phyloP scores from a whole-genome alignment of 2,888 invertebrate species.

The Caenorhabditis sinica region DNA sequence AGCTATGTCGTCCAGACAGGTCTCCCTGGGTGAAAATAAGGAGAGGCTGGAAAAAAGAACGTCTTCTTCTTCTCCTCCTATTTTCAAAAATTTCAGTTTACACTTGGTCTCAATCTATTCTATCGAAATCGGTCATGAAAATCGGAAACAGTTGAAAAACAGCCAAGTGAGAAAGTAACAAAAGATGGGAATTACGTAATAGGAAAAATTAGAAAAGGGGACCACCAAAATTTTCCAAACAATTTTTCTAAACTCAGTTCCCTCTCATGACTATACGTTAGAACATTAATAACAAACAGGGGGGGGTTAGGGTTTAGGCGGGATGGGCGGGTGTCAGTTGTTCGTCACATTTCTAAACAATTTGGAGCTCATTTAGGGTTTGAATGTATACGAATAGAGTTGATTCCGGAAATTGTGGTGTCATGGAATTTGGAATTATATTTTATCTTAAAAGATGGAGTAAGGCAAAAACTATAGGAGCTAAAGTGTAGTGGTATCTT shows the following conservation, averaged over 20 bases:
- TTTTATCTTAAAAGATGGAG: too few relatives aligned
- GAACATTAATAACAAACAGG: constrained; percentile 2
- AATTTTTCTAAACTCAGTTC: constrained; percentile 3
- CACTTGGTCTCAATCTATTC: constrained; percentile 21
- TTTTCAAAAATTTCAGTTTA: constrained; percentile 25
- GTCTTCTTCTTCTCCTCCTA: not conserved
- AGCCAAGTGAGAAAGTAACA: not conserved
- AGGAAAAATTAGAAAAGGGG: not conserved
- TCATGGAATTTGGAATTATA: too few relatives aligned
- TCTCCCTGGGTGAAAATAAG: constrained; percentile 1
- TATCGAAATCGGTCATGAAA: constrained; percentile 6
- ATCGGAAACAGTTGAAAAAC: constrained; percentile 5
- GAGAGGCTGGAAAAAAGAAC: constrained; percentile 8
- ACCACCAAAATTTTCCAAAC: not conserved
- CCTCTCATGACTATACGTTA: not conserved
- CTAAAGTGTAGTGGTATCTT: too few relatives aligned
- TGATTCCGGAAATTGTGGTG: too few relatives aligned
- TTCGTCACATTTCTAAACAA: constrained; percentile 1
- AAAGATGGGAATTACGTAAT: not conserved
- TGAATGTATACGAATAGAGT: not conserved
- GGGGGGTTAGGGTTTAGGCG: not conserved
- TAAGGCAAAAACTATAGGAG: too few relatives aligned
- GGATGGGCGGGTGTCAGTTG: not conserved
- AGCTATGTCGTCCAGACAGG: constrained; percentile 28
- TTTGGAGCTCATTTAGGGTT: not conserved